phyloP scores from a whole-genome alignment of 2,888 invertebrate species.

The Idaea dimidiata region DNA sequence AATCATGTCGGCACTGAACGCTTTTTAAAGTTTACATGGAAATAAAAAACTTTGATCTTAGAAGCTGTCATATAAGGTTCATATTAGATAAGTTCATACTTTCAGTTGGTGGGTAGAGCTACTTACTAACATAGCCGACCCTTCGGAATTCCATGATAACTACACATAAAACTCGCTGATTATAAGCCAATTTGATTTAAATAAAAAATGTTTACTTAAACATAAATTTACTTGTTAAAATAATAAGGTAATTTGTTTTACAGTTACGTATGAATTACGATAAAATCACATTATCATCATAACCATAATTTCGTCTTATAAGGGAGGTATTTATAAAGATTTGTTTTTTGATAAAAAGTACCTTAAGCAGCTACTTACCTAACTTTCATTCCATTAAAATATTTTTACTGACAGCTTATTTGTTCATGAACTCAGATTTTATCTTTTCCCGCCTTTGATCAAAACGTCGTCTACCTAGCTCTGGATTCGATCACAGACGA shows the following conservation, averaged over 20 bases:
- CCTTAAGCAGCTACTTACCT: too few species aligned
- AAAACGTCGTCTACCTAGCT: constrained; percentile 5
- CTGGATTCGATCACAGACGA: constrained; percentile 22
- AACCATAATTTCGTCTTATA: not conserved
- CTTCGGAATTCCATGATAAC: not conserved
- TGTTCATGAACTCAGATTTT: not conserved
- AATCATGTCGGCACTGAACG: constrained; percentile 24
- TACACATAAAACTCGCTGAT: constrained; percentile 4
- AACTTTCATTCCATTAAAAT: not conserved
- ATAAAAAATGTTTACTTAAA: not conserved
- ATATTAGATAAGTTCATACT: not conserved
- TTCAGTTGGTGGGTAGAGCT: not conserved
- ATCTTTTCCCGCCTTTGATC: not conserved
- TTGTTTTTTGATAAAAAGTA: not conserved
- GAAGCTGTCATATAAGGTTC: not conserved
- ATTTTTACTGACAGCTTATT: not conserved
- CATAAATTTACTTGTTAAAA: not conserved
- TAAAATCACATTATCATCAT: not conserved
- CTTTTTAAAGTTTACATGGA: not conserved
- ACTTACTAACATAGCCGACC: not conserved
- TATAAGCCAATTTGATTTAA: not conserved
- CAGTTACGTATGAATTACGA: not conserved
- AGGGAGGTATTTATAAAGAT: constrained; percentile 1
- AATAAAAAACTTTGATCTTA: not conserved
- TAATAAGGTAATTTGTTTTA: not conserved